phyloP scores from a whole-genome alignment of 2,797 vertebrate species.

The Tragelaphus eurycerus region DNA sequence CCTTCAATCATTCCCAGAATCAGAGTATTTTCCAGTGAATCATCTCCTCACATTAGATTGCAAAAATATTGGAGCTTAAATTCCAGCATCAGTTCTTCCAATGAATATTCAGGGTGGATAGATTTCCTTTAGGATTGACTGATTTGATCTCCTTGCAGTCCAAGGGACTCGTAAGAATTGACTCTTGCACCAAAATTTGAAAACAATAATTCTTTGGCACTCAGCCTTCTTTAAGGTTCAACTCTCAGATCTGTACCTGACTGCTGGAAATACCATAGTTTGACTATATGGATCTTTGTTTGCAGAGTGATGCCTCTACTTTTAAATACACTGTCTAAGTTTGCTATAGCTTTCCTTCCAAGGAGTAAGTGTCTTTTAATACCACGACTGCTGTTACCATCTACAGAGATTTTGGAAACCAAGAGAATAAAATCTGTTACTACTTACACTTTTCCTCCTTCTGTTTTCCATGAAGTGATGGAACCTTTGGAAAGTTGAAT shows the following conservation, averaged over 20 bases:
- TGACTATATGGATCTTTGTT: neutral
- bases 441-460: neutral
- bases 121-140: neutral
- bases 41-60: neutral
- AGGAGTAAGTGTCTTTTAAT: neutral
- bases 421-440: neutral
- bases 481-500: neutral
- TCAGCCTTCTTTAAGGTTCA: neutral
- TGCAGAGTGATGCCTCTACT: neutral
- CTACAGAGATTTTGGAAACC: neutral
- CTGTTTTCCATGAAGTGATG: neutral
- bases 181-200: neutral
- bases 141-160: neutral
- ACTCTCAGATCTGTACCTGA: neutral
- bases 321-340: neutral
- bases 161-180: rapidly evolving
- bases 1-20: neutral
- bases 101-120: neutral
- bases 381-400: neutral
- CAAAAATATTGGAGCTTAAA: neutral
- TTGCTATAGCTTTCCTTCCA: neutral
- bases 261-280: neutral
- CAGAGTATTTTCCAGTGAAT: neutral
- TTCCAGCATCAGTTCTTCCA: neutral
- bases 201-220: neutral